Conservation (phyloP, 2,888 invertebrate genomes). For the Nezara viridula region DNA sequence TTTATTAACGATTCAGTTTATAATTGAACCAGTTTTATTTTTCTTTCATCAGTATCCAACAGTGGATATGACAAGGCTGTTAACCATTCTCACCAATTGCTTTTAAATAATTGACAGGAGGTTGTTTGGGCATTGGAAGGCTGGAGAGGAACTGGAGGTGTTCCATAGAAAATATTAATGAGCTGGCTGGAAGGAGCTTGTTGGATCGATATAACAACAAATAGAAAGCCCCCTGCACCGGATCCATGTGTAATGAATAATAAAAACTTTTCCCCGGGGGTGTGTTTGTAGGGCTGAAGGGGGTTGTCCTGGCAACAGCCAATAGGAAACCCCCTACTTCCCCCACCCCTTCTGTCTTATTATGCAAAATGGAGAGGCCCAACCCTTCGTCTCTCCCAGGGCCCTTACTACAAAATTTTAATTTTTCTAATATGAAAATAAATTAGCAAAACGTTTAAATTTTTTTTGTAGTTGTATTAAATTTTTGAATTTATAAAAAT, state of each 20-base stretch:
- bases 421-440: too few species aligned
- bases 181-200: neutral
- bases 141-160: conserved; percentile 20
- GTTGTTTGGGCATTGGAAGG: conserved; percentile 20
- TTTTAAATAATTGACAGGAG: conserved; percentile 13
- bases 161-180: neutral
- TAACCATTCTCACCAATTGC: conserved; percentile 4
- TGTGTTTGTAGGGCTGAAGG: conserved; percentile 59
- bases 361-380: conserved; percentile 62
- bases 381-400: conserved; percentile 39
- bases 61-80: conserved; percentile 17
- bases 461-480: too few species aligned
- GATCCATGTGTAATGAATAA: conserved; percentile 57
- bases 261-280: conserved; percentile 55
- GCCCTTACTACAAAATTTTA: conserved; percentile 32
- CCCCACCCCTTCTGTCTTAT: conserved; percentile 55
- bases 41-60: neutral
- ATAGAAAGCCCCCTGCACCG: neutral
- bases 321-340: conserved; percentile 54
- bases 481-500: too few species aligned
- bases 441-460: too few species aligned
- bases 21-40: conserved; percentile 24
- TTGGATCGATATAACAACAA: conserved; percentile 21
- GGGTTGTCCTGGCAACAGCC: conserved; percentile 62
- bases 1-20: neutral